Base-by-base conservation (phyloP, 2,113 vertebrate genomes). In the Microtus pennsylvanicus region DNA sequence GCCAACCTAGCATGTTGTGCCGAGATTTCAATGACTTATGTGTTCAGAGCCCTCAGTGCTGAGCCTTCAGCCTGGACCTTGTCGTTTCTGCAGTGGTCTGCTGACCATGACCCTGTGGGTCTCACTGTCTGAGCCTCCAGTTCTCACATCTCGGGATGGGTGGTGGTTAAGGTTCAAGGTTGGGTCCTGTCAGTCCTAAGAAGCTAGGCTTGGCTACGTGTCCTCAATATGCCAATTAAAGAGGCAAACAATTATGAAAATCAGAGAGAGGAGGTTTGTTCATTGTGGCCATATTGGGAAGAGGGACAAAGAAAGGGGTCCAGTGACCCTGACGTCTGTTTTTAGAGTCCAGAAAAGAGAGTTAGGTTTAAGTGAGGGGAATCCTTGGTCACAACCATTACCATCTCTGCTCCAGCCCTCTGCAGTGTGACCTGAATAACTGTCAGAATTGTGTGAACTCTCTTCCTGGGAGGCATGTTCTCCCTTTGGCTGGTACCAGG, bases 41-140 rank as follows among this genome's bases (percentile, higher is more conserved):
- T 1, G 22, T 16, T 33, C 8, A 21, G 61, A 42, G 45, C 5
- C 12, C 2, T 45, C 19, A 5, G 24, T 7, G 19, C 42, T 61
- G 38, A 7, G 7, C 72, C 3, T 0, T 52, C 22, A 70, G 67
- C 24, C 8, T 13, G 2, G 6, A 14, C 11, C 6, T 5, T 16
- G 24, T 16, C 0, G 30, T 5, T 75, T 67, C 55, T 85, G 63
- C 14, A 85, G 63, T 11, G 30, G 10, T 67, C 83, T 38, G 35
- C 45, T 35, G 38, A 38, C 58, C 2, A 1, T 24, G 67, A 28
- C 8, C 14, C 33, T 72, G 47, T 30, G 13, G 8, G 10, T 76
- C 16, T 52, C 14, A 7, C 3, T 35, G 52, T 47, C 42, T 21
- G 28, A 78, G 22, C 50, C n/a, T 42, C 10, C 19, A 24, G 1